A percentile compares a stretch with the other conserved stretches of the same genome.
Evolutionary conservation across 1,140 invertebrate genomes (phyloP).

Genomic region (Acyrthosiphon pisum): DNA sequence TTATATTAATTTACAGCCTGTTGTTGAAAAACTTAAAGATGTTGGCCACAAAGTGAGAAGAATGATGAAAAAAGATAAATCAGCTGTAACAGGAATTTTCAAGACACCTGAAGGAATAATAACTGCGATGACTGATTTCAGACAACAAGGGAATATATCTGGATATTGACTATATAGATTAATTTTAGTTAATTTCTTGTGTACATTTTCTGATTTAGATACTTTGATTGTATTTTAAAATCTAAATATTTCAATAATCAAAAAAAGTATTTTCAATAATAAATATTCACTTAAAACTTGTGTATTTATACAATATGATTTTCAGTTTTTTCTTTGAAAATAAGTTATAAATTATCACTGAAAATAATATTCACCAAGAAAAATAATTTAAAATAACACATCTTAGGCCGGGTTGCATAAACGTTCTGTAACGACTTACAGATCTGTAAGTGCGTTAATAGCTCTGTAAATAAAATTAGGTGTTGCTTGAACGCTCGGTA

Average conservation of each 20-base stretch:
- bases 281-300: not conserved
- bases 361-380: too few species aligned
- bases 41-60: conserved; percentile 50
- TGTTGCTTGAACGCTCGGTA: too few species aligned
- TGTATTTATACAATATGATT: too few species aligned
- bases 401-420: too few species aligned
- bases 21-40: conserved; percentile 46
- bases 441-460: too few species aligned
- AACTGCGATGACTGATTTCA: conserved; percentile 56
- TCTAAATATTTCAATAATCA: too few species aligned
- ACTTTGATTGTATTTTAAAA: not conserved
- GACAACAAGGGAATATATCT: conserved; percentile 56
- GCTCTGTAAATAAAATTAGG: too few species aligned
- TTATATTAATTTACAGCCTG: conserved; percentile 50
- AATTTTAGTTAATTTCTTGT: not conserved
- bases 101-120: conserved; percentile 25
- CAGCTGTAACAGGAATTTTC: conserved; percentile 57
- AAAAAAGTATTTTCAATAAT: not conserved
- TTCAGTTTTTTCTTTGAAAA: not conserved
- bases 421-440: too few species aligned
- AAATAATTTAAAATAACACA: too few species aligned
- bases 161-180: conserved; percentile 53
- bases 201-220: not conserved
- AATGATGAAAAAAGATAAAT: conserved; percentile 7
- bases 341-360: too few species aligned